Evolutionary conservation across 2,797 vertebrate species (phyloP), one percentile per base, ranked within the genome.

Genomic region (Malacoraja senta): DNA sequence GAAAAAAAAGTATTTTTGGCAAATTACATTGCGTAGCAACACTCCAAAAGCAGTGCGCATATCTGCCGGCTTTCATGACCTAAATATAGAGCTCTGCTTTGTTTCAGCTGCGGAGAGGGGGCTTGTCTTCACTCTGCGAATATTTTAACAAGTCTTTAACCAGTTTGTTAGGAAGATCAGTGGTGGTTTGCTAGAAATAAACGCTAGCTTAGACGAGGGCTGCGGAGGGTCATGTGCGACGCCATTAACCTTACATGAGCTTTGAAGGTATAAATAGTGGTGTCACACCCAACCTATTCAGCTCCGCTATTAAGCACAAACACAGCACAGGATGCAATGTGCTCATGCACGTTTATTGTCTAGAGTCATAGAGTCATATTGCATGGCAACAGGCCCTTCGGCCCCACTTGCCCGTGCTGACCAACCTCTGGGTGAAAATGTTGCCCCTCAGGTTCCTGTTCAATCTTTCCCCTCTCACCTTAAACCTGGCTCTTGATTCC

Each of bases 261-360:
- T 53, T 92, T 58, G 71, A 74, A 63, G 71, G 53, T 92, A 92
- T 44, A 92, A 92, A 92, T 92, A 76, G 63, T 35, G 32, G 61
- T 88, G 63, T 58, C 38, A 1, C 71, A 92, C 24, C 44, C 35
- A 17, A 29, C 21, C 72, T 74, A 74, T 74, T n/a, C 68, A 91
- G 65, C 35, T 13, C 35, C 29, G 90, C 44, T 71, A 53, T 53
- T 29, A 76, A 76, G 2, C n/a, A 74, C 72, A 92, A 76, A 76
- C 71, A 76, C 76, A 17, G 71, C 38, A 26, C 24, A 53, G 44
- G 71, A 92, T 38, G 21, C 29, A 92, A 29, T 58, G n/a, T 24
- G n/a, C 53, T 92, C 35, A 91, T 74, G 1, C 88, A 91, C 38
- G 17, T 9, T 21, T 8, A 71, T 72, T 74, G 13, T 53, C 58